Percentiles rank a stretch among this genome's conserved stretches.
These are phyloP conservation scores for Oncopodura yosiiana DNA, from an alignment of 1,140 invertebrate species.

Conservation along the genomic window DNA sequence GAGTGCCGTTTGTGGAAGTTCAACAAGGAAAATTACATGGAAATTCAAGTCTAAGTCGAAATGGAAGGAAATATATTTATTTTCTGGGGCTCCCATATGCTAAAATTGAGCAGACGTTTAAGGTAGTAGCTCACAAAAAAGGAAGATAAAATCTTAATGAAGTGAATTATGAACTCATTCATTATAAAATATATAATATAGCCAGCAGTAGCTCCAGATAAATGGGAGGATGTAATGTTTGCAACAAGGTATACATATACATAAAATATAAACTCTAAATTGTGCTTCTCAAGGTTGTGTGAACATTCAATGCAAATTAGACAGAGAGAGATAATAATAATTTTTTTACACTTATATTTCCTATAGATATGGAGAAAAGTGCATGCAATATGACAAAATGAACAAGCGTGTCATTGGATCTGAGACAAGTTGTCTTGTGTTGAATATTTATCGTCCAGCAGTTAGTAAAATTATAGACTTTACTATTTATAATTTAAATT, in stretches of 20 bases:
- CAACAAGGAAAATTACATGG: constrained; percentile 21
- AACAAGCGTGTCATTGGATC: constrained; percentile 13
- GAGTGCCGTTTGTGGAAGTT: not conserved
- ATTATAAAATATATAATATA: not conserved
- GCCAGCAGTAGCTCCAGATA: constrained; percentile 11
- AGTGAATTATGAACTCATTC: constrained; percentile 5
- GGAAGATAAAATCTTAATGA: constrained; percentile 1
- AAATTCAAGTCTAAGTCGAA: constrained; percentile 1
- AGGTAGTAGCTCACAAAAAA: constrained; percentile 19
- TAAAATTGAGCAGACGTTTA: constrained; percentile 18
- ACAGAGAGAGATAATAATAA: no score
- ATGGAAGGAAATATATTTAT: constrained; percentile 13
- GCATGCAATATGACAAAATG: constrained; percentile 15
- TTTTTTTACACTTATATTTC: no score
- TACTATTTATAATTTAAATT: not conserved
- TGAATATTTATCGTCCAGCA: constrained; percentile 17
- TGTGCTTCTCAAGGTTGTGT: no score
- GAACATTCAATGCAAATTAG: no score
- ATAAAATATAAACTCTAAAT: no score
- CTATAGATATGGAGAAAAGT: constrained; percentile 16
- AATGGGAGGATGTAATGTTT: constrained; percentile 23
- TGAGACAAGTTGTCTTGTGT: constrained; percentile 17
- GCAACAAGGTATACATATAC: no score
- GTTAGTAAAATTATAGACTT: not conserved
- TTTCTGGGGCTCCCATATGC: constrained; percentile 29